Evolutionary conservation across 1,140 invertebrate species (phyloP).

Genomic region (Caenorhabditis elegans): WBcel235 BX284603.4:12431001-12431500

Average conservation of each 20-base stretch:
- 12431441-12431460: no score
- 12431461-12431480: no score
- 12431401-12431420: no score
- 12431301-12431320: not conserved
- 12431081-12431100: not conserved
- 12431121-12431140: conserved; percentile 4
- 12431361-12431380: no score
- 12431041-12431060: not conserved
- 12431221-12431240: not conserved
- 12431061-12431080: not conserved
- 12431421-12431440: no score
- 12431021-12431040: not conserved
- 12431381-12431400: no score
- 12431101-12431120: conserved; percentile 1
- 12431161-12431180: not conserved
- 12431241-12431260: conserved; percentile 6
- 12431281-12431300: no score
- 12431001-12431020: no score
- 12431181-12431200: not conserved
- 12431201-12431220: conserved; percentile 25
- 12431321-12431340: no score
- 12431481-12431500: no score
- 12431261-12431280: conserved; percentile 24
- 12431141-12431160: conserved; percentile 18
- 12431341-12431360: no score